These are phyloP conservation scores for Grapholita molesta DNA, from an alignment of 1,140 invertebrate genomes.

Conservation along the genomic window DNA sequence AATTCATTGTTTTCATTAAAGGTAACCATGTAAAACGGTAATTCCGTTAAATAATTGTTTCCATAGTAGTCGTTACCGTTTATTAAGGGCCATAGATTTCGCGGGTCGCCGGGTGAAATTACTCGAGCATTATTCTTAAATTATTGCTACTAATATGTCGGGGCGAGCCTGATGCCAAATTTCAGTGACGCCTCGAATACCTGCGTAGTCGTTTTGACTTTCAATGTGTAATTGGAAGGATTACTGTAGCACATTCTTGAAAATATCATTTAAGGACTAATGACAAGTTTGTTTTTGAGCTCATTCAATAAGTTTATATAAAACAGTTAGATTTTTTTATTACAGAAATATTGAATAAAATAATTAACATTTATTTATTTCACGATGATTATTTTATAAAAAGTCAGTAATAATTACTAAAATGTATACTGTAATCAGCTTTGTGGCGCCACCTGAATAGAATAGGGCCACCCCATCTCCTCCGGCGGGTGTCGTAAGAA, in stretches of 20 bases:
- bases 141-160: slow-evolving; percentile 74
- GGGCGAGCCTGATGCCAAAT: slow-evolving; percentile 42
- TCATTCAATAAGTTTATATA: neutral
- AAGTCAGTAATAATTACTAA: no score
- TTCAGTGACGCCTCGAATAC: slow-evolving; percentile 38
- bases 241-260: neutral
- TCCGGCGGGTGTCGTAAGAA: no score
- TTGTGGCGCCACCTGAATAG: no score
- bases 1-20: slow-evolving; percentile 44
- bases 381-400: no score
- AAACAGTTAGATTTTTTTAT: no score
- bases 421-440: no score
- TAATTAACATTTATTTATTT: no score
- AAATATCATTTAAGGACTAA: neutral
- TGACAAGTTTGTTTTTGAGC: neutral
- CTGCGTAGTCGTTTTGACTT: neutral
- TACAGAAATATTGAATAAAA: no score
- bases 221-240: neutral
- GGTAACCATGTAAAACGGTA: slow-evolving; percentile 52
- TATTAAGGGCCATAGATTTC: slow-evolving; percentile 75
- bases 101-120: slow-evolving; percentile 56
- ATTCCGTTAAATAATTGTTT: slow-evolving; percentile 70
- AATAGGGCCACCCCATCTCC: no score
- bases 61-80: slow-evolving; percentile 61
- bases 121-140: slow-evolving; percentile 69